phyloP scores from a whole-genome alignment of 2,113 vertebrate species.

The Phodopus roborovskii region DNA sequence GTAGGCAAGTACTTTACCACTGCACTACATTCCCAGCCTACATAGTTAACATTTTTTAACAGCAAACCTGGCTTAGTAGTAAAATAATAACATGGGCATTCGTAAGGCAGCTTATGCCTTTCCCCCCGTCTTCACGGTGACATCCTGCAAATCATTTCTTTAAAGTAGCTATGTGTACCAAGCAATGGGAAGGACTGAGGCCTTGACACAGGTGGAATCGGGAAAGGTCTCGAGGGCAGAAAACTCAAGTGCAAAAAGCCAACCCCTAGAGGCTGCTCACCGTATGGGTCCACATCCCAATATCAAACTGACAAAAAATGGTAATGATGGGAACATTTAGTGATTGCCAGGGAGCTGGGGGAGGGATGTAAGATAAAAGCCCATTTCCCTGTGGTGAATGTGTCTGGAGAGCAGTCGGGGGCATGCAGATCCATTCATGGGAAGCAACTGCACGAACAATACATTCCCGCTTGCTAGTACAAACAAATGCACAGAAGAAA shows the following conservation, averaged over 20 bases:
- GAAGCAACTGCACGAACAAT: neutral
- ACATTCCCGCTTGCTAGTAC: neutral
- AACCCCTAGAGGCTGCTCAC: neutral
- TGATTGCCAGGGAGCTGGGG: neutral
- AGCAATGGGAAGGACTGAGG: neutral
- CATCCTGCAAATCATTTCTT: neutral
- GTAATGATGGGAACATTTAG: neutral
- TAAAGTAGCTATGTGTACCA: neutral
- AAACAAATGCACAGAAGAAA: neutral
- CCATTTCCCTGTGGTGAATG: neutral
- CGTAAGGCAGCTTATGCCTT: neutral
- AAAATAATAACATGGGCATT: neutral
- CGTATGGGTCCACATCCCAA: neutral
- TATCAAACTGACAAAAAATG: slow-evolving; percentile 19
- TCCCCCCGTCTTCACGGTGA: neutral
- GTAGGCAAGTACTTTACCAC: neutral
- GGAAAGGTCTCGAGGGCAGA: neutral
- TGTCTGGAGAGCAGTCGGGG: neutral
- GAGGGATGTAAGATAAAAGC: neutral
- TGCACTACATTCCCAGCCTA: neutral
- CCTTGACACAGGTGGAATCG: neutral
- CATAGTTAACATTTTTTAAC: neutral
- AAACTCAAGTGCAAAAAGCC: neutral
- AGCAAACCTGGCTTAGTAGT: neutral
- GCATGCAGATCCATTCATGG: neutral